Conservation (phyloP, 2,797 vertebrate genomes). For the Sarcophilus harrisii region DNA sequence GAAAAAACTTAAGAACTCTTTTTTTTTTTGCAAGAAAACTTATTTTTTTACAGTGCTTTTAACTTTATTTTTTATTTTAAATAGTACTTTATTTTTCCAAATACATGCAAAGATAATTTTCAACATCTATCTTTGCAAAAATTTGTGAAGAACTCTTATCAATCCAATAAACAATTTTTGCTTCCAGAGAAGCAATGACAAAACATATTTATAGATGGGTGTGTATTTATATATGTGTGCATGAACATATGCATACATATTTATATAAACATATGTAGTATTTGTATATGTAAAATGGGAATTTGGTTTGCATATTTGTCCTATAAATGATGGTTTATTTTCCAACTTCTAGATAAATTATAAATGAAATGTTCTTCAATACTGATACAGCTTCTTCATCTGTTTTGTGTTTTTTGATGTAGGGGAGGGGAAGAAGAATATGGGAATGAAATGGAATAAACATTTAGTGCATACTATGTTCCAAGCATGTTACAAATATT, state of each 20-base stretch:
- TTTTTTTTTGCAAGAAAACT: too few species aligned
- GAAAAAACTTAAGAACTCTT: neutral
- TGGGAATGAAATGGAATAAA: neutral
- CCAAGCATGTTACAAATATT: neutral
- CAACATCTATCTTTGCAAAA: too few species aligned
- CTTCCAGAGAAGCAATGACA: neutral
- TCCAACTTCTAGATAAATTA: conserved; percentile 96
- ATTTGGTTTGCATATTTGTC: conserved; percentile 84
- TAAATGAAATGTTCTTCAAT: conserved; percentile 96
- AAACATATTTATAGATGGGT: neutral
- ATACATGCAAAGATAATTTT: too few species aligned
- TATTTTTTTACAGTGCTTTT: too few species aligned
- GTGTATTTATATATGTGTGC: too few species aligned
- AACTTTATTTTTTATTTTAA: too few species aligned
- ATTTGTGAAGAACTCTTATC: neutral
- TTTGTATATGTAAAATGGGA: neutral
- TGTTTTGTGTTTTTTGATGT: conserved; percentile 75
- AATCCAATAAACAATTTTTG: neutral
- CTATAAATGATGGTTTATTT: conserved; percentile 97
- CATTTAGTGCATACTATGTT: neutral
- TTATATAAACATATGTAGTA: too few species aligned
- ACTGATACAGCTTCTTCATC: conserved; percentile 97
- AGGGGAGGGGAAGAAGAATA: neutral
- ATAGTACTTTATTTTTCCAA: too few species aligned
- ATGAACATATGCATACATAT: too few species aligned